These are phyloP conservation scores for Syngnathus typhle DNA, from an alignment of 2,113 vertebrate genomes.

Conservation along the genomic window DNA sequence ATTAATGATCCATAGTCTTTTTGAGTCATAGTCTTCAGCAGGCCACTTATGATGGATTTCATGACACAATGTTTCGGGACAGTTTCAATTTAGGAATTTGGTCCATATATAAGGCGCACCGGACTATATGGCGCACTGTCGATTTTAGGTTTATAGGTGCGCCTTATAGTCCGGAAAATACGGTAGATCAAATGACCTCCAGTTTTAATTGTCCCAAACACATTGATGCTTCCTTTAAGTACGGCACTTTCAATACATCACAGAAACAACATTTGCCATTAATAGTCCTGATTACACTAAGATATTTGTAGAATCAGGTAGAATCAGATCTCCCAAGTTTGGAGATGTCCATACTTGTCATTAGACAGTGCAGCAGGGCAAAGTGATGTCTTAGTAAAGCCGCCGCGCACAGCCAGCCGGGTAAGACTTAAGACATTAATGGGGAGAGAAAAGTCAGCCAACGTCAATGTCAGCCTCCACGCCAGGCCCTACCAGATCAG, in stretches of 20 bases:
- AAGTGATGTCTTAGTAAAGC: slow-evolving; percentile 60
- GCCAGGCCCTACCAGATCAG: slow-evolving; percentile 58
- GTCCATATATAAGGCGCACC: no score
- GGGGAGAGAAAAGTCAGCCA: slow-evolving; percentile 56
- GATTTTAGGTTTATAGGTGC: no score
- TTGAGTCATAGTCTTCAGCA: no score
- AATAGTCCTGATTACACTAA: neutral
- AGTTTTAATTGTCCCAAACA: no score
- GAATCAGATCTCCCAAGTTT: neutral
- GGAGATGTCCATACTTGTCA: slow-evolving; percentile 44
- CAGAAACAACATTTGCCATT: neutral
- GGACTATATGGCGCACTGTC: no score
- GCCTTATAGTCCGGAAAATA: no score
- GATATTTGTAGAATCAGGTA: neutral
- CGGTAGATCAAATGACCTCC: no score
- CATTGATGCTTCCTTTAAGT: no score
- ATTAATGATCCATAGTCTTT: no score
- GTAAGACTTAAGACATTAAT: slow-evolving; percentile 63
- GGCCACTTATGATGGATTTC: no score
- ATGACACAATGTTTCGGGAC: no score
- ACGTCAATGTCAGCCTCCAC: slow-evolving; percentile 63
- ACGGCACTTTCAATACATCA: neutral
- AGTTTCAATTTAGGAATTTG: no score
- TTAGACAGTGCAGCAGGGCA: slow-evolving; percentile 31
- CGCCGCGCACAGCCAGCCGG: slow-evolving; percentile 42